Percentiles rank a stretch among this genome's conserved stretches.
Evolutionary conservation across 1,140 invertebrate species (phyloP).

Genomic region (Drosophila rhopaloa): DNA sequence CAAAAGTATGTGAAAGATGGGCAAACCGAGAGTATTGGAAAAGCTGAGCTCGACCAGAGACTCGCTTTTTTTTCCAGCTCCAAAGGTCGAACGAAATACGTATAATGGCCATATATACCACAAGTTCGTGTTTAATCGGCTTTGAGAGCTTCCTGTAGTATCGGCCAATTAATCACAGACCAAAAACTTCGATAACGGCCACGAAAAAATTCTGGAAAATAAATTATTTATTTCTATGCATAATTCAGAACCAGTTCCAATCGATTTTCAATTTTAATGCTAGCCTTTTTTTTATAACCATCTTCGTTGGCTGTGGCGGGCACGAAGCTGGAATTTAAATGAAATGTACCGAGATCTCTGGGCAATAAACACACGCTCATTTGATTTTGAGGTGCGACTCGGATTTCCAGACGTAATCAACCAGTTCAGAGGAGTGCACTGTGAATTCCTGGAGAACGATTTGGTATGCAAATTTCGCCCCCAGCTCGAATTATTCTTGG

Average conservation of each 20-base stretch:
- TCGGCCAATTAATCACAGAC: conserved; percentile 36
- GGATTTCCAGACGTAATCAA: conserved; percentile 46
- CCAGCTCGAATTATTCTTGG: conserved; percentile 1
- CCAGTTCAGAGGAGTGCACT: conserved; percentile 35
- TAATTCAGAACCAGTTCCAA: conserved; percentile 54
- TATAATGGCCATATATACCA: neutral
- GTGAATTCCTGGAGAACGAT: conserved; percentile 37
- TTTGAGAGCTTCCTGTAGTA: conserved; percentile 36
- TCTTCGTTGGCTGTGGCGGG: conserved; percentile 21
- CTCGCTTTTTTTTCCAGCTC: conserved; percentile 20
- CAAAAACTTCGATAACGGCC: conserved; percentile 23
- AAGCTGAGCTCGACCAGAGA: conserved; percentile 10
- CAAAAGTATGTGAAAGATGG: conserved; percentile 6
- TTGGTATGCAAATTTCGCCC: conserved; percentile 30
- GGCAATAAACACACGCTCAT: conserved; percentile 20
- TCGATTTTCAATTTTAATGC: conserved; percentile 48
- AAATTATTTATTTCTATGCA: conserved; percentile 44
- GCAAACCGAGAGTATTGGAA: conserved; percentile 26
- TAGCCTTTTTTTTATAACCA: conserved; percentile 20
- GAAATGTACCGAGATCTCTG: conserved; percentile 31
- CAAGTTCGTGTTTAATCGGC: conserved; percentile 9
- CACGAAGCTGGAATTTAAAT: conserved; percentile 50
- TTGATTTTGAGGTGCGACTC: conserved; percentile 46
- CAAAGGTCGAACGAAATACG: conserved; percentile 11
- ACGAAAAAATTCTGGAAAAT: conserved; percentile 43